Base-by-base conservation (phyloP, 1,140 invertebrate genomes). In the Drosophila sechellia region DNA sequence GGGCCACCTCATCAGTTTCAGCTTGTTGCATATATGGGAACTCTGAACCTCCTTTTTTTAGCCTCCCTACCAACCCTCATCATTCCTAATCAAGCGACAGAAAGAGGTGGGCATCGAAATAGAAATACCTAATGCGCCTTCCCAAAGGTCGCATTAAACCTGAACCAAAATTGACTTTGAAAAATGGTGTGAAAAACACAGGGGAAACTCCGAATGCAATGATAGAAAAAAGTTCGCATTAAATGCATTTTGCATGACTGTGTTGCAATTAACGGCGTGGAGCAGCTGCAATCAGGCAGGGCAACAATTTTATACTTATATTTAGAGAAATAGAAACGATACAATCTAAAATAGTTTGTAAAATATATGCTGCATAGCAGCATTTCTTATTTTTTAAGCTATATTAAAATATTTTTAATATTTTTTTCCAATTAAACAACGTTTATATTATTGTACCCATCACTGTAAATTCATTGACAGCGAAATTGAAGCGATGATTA, bases 251-350 rank as follows among this genome's bases (percentile, higher is more conserved):
- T 80, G 60, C 80, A 68, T 85, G 80, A 64, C 45, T 85, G 72
- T 68, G 35, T 70, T 84, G 76, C 79, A 87, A 87, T 87, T 87
- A 87, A 80, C 53, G 73, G 53, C 34, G 48, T 25, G 43, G 61
- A 57, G 66, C 83, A 89, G 76, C 84, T 89, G 84, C 84, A 89
- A 89, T 79, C 64, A 79, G 63, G 50, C 59, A 83, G 52, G 58
- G 64, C 70, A 66, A 68, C 60, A 64, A 64, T 10, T 13, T 12
- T 6, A 49, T 22, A 61, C 15, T 42, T 3, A 5, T 12, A 5
- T 0, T 8, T 12, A n/a, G 17, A 31, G 15, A 12, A 22, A n/a
- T 37, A 39, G 11, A 25, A 46, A 13, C 22, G 10, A 34, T 37
- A 27, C 25, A 27, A 5, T 1, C 3, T 0, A 39, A 13, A 34